Base-by-base conservation (phyloP, 2,797 vertebrate species). In the Pyrrhura leucotis region DNA sequence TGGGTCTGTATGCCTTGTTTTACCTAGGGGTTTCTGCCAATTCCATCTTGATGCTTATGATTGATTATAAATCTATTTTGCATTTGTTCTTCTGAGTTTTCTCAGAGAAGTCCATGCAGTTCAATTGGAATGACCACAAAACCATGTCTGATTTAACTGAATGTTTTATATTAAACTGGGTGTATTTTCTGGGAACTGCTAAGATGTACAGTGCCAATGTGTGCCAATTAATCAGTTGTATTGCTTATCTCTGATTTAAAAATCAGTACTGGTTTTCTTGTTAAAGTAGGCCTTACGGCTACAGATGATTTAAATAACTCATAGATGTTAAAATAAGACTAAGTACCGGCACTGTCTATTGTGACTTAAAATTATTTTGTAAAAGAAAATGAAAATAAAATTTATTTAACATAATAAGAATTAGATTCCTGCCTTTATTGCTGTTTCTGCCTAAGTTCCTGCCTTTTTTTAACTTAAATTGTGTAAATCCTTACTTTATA, bases 11-110 rank as follows among this genome's bases (percentile, higher is more conserved):
- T 58, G 51, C 62, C 26, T 77, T 69, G 10, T 83, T 87, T 74
- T 87, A 40, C 68, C 10, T 58, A 22, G 17, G 25, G 45, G 17
- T 20, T 91, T 89, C 47, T 86, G 85, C 28, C 63, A 85, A 6
- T 77, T 75, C 40, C 8, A 14, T 61, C 53, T 73, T 0, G 0
- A 18, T 83, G 58, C 8, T 73, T 68, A 18, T 42, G 40, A 81
- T 85, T 84, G 72, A 86, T 85, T 48, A 48, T 78, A 61, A 85
- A 51, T 67, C 19, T 77, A 13, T 56, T 89, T 74, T 61, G 28
- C 33, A n/a, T 87, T 85, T 53, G 20, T 68, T 73, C 56, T 56
- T 59, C 40, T 28, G n/a, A 45, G 20, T 65, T 83, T 76, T 81
- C 50, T 77, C 40, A n/a, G 75, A 66, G 40, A 48, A 68, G 50